These are phyloP conservation scores for Branchellion lobata DNA, from an alignment of 2,888 invertebrate species.

Conservation along the genomic window DNA sequence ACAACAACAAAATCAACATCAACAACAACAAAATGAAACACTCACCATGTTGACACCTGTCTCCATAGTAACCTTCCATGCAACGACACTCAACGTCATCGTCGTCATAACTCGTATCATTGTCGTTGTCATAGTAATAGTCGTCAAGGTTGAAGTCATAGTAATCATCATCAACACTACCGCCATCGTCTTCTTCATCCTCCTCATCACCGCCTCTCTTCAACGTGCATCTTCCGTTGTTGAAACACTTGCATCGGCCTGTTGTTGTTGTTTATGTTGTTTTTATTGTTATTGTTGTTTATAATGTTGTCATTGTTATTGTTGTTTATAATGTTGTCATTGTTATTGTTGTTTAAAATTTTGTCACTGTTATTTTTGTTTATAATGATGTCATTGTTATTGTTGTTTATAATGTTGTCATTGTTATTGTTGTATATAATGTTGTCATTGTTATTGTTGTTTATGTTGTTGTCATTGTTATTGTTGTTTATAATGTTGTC, in stretches of 20 bases:
- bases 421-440: too few relatives aligned
- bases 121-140: slow-evolving; percentile 13
- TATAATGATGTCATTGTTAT: too few relatives aligned
- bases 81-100: background rate
- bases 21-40: background rate
- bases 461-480: too few relatives aligned
- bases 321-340: background rate
- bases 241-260: background rate
- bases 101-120: background rate
- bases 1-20: too few relatives aligned
- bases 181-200: background rate
- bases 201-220: background rate
- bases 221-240: background rate
- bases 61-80: background rate
- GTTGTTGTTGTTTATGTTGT: background rate
- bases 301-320: background rate
- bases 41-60: background rate
- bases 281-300: background rate
- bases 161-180: background rate
- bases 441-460: too few relatives aligned
- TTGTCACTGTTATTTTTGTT: too few relatives aligned
- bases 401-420: too few relatives aligned
- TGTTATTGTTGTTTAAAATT: background rate
- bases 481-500: too few relatives aligned
- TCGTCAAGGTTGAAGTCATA: slow-evolving; percentile 1